A percentile compares a stretch with the other conserved stretches of the same genome.
Evolutionary conservation across 2,797 vertebrate genomes (phyloP).

Genomic region (Chanos chanos): DNA sequence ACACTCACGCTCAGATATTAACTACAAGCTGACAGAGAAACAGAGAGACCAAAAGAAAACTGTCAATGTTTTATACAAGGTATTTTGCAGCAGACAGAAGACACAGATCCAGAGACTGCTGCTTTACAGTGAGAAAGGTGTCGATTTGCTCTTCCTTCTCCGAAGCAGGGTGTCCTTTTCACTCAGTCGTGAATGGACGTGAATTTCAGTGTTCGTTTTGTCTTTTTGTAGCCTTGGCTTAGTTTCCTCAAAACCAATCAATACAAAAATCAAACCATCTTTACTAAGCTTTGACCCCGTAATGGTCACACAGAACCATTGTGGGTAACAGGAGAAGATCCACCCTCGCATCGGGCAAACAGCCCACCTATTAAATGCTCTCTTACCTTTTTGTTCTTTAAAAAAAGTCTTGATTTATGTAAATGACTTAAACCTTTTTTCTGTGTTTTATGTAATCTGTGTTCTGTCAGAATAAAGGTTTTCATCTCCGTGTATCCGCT

Average conservation of each 20-base stretch:
- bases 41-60: conserved; percentile 62
- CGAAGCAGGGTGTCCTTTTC: no score
- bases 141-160: no score
- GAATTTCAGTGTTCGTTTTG: no score
- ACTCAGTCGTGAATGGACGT: no score
- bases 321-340: conserved; percentile 32
- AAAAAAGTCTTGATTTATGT: conserved; percentile 54
- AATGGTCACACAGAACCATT: no score
- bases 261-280: no score
- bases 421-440: conserved; percentile 50
- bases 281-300: no score
- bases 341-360: conserved; percentile 75
- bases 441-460: conserved; percentile 63
- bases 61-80: conserved; percentile 46
- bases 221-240: no score
- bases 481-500: conserved; percentile 26
- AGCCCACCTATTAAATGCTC: no score
- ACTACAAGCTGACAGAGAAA: not conserved
- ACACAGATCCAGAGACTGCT: no score
- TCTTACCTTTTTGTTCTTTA: conserved; percentile 50
- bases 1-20: not conserved
- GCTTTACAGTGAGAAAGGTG: no score
- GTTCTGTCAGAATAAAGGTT: conserved; percentile 70
- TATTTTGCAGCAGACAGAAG: conserved; percentile 31
- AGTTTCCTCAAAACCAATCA: no score